A percentile compares a stretch with the other conserved stretches of the same genome.
phyloP scores from a whole-genome alignment of 2,797 vertebrate species.

The Dipus sagitta region DNA sequence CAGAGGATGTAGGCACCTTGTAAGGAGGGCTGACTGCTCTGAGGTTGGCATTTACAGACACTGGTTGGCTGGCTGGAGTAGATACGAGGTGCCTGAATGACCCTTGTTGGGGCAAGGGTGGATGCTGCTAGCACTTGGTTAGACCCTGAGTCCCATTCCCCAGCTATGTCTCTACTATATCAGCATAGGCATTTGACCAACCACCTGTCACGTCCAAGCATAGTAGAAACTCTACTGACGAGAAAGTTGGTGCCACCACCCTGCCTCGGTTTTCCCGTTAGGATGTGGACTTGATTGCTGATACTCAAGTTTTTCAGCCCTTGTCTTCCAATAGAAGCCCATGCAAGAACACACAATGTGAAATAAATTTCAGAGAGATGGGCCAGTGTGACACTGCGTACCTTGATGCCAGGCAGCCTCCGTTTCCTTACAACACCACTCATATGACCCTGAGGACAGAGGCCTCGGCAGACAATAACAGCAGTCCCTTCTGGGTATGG shows the following conservation, averaged over 20 bases:
- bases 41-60: background rate
- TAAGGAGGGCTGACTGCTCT: background rate
- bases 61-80: accelerated
- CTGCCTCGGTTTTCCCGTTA: background rate
- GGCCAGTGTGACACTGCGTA: accelerated
- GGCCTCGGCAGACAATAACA: background rate
- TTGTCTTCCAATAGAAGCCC: background rate
- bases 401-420: accelerated
- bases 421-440: background rate
- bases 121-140: background rate
- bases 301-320: background rate
- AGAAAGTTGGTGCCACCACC: background rate
- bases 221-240: accelerated
- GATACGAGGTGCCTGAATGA: background rate
- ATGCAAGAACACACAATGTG: background rate
- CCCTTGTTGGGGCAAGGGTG: background rate
- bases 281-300: background rate
- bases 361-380: too few species aligned
- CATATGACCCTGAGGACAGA: background rate
- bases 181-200: background rate
- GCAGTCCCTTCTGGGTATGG: background rate
- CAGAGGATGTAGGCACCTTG: background rate
- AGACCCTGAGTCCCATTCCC: background rate
- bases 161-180: background rate
- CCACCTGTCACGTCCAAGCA: too few species aligned